Percentiles rank a stretch among this genome's conserved stretches.
phyloP scores from a whole-genome alignment of 37 sponge, comb jelly and placozoan genomes.

The Aphrocallistes beatrix region DNA sequence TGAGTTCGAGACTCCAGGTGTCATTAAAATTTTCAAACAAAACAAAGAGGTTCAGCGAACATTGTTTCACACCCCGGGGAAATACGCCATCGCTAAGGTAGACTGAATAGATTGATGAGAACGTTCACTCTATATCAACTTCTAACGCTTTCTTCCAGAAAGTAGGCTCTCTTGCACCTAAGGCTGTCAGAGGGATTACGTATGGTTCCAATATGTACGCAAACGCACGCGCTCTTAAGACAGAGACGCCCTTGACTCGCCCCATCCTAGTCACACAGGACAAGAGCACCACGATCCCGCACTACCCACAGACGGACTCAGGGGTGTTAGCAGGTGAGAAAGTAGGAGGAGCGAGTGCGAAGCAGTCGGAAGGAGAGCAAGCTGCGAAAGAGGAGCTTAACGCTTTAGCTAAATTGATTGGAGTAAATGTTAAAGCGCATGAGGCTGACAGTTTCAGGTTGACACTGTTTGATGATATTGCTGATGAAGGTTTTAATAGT shows the following conservation, averaged over 20 bases:
- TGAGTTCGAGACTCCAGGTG: constrained; percentile 58
- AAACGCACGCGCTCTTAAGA: neutral
- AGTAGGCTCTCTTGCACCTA: constrained; percentile 31
- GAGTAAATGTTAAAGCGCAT: neutral
- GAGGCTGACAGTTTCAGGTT: constrained; percentile 29
- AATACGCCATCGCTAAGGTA: neutral
- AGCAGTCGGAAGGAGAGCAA: neutral
- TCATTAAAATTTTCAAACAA: constrained; percentile 28
- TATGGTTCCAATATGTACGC: constrained; percentile 57
- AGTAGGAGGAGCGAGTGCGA: neutral
- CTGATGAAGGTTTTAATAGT: neutral
- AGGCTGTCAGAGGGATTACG: constrained; percentile 34
- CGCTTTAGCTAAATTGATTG: constrained; percentile 8
- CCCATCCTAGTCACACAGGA: neutral
- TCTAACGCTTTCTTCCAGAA: no score
- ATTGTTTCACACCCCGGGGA: neutral
- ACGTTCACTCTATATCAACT: neutral
- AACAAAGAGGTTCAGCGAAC: neutral
- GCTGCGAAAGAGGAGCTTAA: constrained; percentile 3
- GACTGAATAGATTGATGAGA: neutral
- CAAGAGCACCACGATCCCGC: neutral
- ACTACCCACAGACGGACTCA: neutral
- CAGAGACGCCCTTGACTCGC: neutral
- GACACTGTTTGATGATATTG: constrained; percentile 27
- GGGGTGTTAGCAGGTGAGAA: no score